phyloP scores from a whole-genome alignment of 2,113 vertebrate species.

The Edolisoma coerulescens region DNA sequence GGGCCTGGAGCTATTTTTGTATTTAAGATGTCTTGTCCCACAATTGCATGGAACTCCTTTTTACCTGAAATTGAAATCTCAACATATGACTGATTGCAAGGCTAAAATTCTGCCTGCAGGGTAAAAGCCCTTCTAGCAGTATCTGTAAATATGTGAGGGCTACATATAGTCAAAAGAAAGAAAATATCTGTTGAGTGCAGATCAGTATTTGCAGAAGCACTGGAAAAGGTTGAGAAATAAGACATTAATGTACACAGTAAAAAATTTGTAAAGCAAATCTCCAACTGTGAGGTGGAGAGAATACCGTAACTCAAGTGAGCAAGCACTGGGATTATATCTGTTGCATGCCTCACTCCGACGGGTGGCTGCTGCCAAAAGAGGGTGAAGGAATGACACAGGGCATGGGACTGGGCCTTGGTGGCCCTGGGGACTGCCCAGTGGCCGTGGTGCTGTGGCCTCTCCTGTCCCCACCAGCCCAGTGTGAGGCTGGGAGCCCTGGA shows the following conservation, averaged over 20 bases:
- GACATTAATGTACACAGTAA: neutral
- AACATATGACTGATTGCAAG: neutral
- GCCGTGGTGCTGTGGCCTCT: neutral
- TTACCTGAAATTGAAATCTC: neutral
- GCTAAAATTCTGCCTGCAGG: neutral
- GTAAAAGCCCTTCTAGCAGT: neutral
- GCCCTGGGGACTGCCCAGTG: neutral
- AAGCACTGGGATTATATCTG: neutral
- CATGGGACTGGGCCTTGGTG: neutral
- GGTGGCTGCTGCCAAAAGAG: neutral
- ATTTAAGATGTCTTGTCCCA: neutral
- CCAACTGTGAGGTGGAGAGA: neutral
- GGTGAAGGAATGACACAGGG: neutral
- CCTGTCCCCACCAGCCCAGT: neutral
- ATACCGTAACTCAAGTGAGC: neutral
- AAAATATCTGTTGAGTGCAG: neutral
- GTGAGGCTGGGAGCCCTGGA: neutral
- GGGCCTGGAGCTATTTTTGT: neutral
- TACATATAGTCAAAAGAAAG: neutral
- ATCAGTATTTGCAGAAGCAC: neutral
- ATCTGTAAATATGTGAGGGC: neutral
- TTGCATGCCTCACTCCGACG: fast-evolving
- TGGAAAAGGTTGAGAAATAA: neutral
- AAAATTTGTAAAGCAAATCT: neutral
- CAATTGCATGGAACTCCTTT: neutral